Conservation (phyloP, 2,797 vertebrate genomes). For the Peromyscus eremicus region DNA sequence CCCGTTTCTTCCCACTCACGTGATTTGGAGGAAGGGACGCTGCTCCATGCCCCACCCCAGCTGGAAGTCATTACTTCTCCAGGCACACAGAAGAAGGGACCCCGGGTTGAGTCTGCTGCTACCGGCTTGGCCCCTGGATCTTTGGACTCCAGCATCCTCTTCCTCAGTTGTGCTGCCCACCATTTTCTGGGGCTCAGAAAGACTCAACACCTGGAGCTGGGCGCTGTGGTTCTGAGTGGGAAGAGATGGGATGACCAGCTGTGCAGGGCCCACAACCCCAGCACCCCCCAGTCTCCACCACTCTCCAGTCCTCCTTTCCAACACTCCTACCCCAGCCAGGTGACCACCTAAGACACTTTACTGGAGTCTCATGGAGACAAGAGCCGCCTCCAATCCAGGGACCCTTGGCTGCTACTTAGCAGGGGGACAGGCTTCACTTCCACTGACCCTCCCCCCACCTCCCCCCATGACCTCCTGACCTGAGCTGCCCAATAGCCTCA, state of each 20-base stretch:
- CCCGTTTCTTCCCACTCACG: neutral
- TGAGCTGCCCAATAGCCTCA: neutral
- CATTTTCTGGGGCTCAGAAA: neutral
- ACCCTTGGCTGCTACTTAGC: neutral
- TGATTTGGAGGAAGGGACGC: neutral
- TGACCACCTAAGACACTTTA: rapidly evolving
- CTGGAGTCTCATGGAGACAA: rapidly evolving
- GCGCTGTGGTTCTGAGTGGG: rapidly evolving
- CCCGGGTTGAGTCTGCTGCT: too few relatives aligned
- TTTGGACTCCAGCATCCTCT: neutral
- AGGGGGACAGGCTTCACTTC: too few relatives aligned
- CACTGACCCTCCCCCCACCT: rapidly evolving
- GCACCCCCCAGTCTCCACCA: neutral
- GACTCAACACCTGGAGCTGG: too few relatives aligned
- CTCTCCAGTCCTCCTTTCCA: neutral
- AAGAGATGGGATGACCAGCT: neutral
- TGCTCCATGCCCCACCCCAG: neutral
- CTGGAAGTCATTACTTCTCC: neutral
- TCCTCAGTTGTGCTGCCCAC: rapidly evolving
- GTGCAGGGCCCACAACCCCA: too few relatives aligned
- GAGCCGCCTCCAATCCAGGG: neutral
- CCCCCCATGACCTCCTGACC: neutral
- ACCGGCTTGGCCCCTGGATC: neutral
- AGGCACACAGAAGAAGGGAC: neutral
- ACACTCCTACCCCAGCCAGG: too few relatives aligned